Evolutionary conservation across 2,888 invertebrate species (phyloP), one percentile per base, ranked within the genome.

Genomic region (Iselma pallidipennis): DNA sequence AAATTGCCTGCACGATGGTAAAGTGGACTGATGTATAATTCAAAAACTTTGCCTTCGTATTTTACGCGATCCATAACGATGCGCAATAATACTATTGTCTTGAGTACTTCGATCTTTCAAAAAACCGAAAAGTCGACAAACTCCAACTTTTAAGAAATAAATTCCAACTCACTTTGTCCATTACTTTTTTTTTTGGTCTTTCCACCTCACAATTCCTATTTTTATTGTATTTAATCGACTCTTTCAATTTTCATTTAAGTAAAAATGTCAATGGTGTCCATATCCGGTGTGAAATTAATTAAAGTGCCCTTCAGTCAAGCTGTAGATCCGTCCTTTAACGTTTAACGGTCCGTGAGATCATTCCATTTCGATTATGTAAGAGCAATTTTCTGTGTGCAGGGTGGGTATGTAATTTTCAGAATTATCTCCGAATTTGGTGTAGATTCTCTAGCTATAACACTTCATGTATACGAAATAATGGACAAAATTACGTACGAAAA

Each of bases 311-410:
- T 29, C 2, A 29, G 29, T 52, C 55, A 62, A 65, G 58, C 62
- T 64, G 63, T 64, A 63, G 63, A 65, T 61, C 56, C 37, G 50
- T 23, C 16, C 48, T 21, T 48, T 29, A 28, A 66, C 68, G 71
- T 64, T 70, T 72, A 75, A 75, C 73, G 75, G 66, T 65, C 72
- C 70, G 74, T 74, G 73, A 75, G 74, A 75, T 73, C 72, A 74
- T 73, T 72, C 70, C 69, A 63, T 72, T 72, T 74, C 72, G 72
- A 74, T 74, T 74, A 70, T 69, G 67, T 69, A 69, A 55, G 63
- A 65, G 66, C 66, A 69, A 70, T 69, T 68, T 66, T 66, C 63
- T 59, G 63, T 63, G 50, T 26, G 6, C 26, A 58, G 56, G 54
- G 52, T 61, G 59, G 64, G 58, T 67, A 64, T 67, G 66, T 70